A percentile compares a stretch with the other conserved stretches of the same genome.
Conservation (phyloP, 2,113 vertebrate species). For the Brevimyrus niger region DNA sequence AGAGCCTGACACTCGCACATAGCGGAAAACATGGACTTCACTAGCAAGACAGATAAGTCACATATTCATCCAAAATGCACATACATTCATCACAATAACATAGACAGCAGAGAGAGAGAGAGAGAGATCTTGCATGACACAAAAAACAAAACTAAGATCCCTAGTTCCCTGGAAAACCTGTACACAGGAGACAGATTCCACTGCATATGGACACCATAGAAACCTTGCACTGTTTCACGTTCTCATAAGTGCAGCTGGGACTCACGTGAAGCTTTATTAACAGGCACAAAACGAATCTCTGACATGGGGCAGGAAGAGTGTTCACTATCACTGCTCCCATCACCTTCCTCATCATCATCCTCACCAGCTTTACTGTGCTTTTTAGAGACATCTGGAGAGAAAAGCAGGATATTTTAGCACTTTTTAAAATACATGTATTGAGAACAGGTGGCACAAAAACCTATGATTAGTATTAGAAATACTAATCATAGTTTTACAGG, state of each 20-base stretch:
- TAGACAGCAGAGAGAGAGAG: not conserved
- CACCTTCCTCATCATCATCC: slow-evolving; percentile 40
- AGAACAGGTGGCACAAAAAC: not conserved
- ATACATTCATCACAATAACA: not conserved
- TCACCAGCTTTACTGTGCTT: slow-evolving; percentile 54
- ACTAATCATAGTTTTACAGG: not conserved
- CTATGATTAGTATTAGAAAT: not conserved
- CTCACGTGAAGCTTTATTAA: slow-evolving; percentile 82
- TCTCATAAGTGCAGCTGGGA: slow-evolving; percentile 21
- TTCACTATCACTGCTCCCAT: slow-evolving; percentile 61
- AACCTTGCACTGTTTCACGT: not conserved
- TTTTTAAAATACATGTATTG: not conserved
- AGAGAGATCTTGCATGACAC: not conserved
- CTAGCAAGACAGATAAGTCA: slow-evolving; percentile 47
- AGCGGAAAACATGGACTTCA: slow-evolving; percentile 88
- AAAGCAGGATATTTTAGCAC: not conserved
- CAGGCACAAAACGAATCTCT: slow-evolving; percentile 88
- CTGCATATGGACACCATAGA: not conserved
- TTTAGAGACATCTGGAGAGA: slow-evolving; percentile 57
- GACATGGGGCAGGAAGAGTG: slow-evolving; percentile 59
- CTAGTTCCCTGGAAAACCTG: not conserved
- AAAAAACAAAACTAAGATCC: not conserved
- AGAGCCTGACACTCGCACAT: slow-evolving; percentile 97
- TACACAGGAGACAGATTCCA: not conserved
- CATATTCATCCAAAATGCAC: not conserved